Conservation (phyloP, 1,140 invertebrate species). For the Drusus annulatus region DNA sequence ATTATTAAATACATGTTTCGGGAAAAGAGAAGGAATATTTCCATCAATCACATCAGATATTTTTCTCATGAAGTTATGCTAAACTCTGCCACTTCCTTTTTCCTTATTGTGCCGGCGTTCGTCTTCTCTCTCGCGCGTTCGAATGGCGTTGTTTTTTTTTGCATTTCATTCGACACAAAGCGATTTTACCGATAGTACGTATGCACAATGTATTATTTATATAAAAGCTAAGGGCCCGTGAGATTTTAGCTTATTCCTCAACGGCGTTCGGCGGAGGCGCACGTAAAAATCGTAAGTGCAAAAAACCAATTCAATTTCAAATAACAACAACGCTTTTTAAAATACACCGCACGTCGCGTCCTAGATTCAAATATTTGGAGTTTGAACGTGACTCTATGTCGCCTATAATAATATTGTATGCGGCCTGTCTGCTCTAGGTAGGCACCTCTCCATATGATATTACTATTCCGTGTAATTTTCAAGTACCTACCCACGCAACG, state of each 20-base stretch:
- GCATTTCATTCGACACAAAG: constrained; percentile 26
- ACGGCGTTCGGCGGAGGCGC: background rate
- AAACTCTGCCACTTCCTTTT: background rate
- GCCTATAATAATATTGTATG: background rate
- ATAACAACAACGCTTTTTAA: constrained; percentile 3
- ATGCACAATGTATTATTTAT: constrained; percentile 35
- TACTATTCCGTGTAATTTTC: background rate
- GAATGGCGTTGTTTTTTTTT: constrained; percentile 22
- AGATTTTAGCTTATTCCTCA: constrained; percentile 18
- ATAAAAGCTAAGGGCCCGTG: constrained; percentile 33
- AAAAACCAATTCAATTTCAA: background rate
- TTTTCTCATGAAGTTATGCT: background rate
- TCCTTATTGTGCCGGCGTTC: background rate
- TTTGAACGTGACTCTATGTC: constrained; percentile 20
- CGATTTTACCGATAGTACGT: constrained; percentile 1
- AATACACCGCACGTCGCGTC: constrained; percentile 20
- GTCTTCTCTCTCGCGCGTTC: constrained; percentile 37
- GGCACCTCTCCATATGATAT: background rate
- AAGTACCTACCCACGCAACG: no score
- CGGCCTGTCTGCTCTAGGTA: background rate
- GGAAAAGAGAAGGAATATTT: background rate
- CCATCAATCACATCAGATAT: background rate
- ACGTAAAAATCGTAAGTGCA: constrained; percentile 26
- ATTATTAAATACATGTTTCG: background rate
- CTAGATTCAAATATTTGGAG: constrained; percentile 24